Conservation (phyloP, 2,797 vertebrate species). For the Leuciscus waleckii region DNA sequence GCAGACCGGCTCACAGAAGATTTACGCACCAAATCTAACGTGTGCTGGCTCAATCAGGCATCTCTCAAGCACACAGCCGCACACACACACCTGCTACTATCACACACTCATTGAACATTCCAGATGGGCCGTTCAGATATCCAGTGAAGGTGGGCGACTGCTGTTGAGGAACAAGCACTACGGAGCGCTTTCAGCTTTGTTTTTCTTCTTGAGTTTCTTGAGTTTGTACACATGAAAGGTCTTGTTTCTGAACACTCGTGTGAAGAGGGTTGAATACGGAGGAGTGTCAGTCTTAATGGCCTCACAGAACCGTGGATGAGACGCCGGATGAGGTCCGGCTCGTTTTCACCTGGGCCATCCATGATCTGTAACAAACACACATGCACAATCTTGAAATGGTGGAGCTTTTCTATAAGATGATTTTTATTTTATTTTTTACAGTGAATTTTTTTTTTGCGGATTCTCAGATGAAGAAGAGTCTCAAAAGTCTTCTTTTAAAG, state of each 20-base stretch:
- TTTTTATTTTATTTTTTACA: not conserved
- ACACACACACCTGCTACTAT: slow-evolving; percentile 50
- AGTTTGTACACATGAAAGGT: slow-evolving; percentile 94
- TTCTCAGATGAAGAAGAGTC: slow-evolving; percentile 5
- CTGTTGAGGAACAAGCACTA: slow-evolving; percentile 37
- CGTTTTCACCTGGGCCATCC: slow-evolving; percentile 91
- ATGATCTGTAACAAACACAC: slow-evolving; percentile 81
- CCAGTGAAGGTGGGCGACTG: slow-evolving; percentile 2
- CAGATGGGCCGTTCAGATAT: slow-evolving; percentile 44
- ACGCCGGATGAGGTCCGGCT: slow-evolving; percentile 84
- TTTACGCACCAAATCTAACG: slow-evolving; percentile 38
- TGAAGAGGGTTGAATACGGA: slow-evolving; percentile 82
- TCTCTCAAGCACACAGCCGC: slow-evolving; percentile 9
- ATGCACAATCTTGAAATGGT: not conserved
- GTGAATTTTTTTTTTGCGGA: not conserved
- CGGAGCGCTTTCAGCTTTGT: slow-evolving; percentile 52
- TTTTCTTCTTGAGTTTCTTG: slow-evolving; percentile 76
- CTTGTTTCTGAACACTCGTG: slow-evolving; percentile 91
- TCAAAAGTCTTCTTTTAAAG: slow-evolving; percentile 35
- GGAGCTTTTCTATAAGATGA: not conserved
- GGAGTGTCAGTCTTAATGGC: slow-evolving; percentile 84
- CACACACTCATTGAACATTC: slow-evolving; percentile 52
- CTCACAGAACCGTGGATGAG: slow-evolving; percentile 91
- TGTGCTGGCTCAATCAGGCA: slow-evolving; percentile 48
- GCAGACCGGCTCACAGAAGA: slow-evolving; percentile 36